Evolutionary conservation across 2,888 invertebrate species (phyloP).

Genomic region (Leucophenga maculata): DNA sequence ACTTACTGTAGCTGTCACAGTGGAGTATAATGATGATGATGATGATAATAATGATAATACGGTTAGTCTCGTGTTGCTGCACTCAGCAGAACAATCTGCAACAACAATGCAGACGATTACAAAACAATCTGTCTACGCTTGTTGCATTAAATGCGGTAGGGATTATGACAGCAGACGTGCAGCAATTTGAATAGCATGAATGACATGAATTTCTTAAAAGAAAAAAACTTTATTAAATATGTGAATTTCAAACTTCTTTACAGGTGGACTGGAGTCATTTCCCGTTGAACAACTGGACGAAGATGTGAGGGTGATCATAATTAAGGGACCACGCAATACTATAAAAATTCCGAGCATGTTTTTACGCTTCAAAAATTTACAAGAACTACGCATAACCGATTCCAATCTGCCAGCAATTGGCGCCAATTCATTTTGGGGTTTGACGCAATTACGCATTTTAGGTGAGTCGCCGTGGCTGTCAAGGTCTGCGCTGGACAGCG

Average conservation of each 20-base stretch:
- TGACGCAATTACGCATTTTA: conserved; percentile 75
- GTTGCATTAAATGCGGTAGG: neutral
- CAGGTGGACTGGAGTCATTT: conserved; percentile 79
- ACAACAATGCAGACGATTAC: conserved; percentile 14
- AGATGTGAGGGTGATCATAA: conserved; percentile 78
- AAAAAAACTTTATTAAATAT: too few relatives aligned
- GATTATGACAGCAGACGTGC: neutral
- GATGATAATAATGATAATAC: conserved; percentile 1
- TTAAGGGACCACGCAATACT: conserved; percentile 79
- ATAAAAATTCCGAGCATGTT: conserved; percentile 83
- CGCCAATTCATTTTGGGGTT: conserved; percentile 86
- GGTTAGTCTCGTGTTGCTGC: neutral
- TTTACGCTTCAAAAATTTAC: conserved; percentile 76
- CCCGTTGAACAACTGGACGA: conserved; percentile 79
- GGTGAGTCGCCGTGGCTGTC: conserved; percentile 60
- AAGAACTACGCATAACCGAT: conserved; percentile 81
- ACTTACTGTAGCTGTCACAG: neutral
- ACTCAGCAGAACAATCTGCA: neutral
- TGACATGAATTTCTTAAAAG: neutral
- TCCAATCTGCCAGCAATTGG: conserved; percentile 85
- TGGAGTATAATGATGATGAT: neutral
- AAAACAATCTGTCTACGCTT: conserved; percentile 23
- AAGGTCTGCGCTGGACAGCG: too few relatives aligned
- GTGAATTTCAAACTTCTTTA: conserved; percentile 31
- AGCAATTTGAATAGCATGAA: neutral